Conservation (phyloP, 2,888 invertebrate species). For the Fragum sueziense region DNA sequence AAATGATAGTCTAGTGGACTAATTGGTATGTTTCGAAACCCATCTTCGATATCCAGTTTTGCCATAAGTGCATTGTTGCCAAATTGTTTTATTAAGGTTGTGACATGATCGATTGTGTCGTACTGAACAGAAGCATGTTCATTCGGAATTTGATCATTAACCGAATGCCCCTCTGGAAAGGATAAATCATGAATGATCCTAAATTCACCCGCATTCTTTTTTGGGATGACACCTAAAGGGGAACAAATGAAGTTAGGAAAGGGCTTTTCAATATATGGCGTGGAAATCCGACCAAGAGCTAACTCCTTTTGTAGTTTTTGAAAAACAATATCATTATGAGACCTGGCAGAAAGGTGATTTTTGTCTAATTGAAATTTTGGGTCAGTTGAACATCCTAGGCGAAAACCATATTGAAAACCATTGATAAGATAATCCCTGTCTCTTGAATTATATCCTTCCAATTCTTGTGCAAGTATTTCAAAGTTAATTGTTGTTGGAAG, state of each 20-base stretch:
- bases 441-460: not conserved
- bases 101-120: slow-evolving; percentile 45
- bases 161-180: slow-evolving; percentile 26
- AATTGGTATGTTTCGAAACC: slow-evolving; percentile 52
- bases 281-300: slow-evolving; percentile 13
- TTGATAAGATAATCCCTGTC: not conserved
- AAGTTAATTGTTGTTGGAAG: not conserved
- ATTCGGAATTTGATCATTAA: slow-evolving; percentile 43
- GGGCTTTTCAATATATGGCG: slow-evolving; percentile 32
- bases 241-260: slow-evolving; percentile 40
- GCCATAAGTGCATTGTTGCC: slow-evolving; percentile 38
- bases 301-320: slow-evolving; percentile 39
- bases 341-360: slow-evolving; percentile 29
- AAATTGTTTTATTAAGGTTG: slow-evolving; percentile 18
- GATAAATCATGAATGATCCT: slow-evolving; percentile 53
- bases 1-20: slow-evolving; percentile 43
- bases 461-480: not conserved
- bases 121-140: slow-evolving; percentile 31
- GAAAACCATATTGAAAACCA: not conserved
- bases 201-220: slow-evolving; percentile 25
- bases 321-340: slow-evolving; percentile 25
- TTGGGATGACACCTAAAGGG: slow-evolving; percentile 50
- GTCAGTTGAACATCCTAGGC: not conserved
- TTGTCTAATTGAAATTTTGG: not conserved
- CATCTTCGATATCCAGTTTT: slow-evolving; percentile 54